Percentiles rank a stretch among this genome's conserved stretches.
phyloP scores from a whole-genome alignment of 2,888 invertebrate species.

The Phaonia tiefii region DNA sequence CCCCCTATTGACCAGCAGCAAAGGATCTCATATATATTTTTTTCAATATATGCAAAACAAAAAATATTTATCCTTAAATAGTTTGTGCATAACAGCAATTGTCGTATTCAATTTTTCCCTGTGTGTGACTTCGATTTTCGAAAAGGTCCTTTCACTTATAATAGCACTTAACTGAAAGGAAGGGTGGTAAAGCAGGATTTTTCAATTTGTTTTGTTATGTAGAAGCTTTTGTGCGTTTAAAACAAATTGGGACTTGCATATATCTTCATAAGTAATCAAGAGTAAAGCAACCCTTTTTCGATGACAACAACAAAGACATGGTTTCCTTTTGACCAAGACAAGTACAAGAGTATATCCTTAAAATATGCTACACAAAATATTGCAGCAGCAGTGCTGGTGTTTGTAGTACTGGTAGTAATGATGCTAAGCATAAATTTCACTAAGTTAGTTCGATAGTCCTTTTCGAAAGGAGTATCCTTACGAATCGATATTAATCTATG shows the following conservation, averaged over 20 bases:
- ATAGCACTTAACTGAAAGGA: not conserved
- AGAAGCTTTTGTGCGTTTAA: conserved; percentile 2
- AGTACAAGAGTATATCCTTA: not conserved
- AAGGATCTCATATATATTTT: no score
- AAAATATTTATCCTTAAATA: conserved; percentile 19
- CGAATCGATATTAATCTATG: conserved; percentile 19
- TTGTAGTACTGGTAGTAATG: not conserved
- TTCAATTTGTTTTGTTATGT: conserved; percentile 57
- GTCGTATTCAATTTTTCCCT: conserved; percentile 17
- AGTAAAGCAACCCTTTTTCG: not conserved
- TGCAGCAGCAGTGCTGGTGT: no score
- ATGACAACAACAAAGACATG: not conserved
- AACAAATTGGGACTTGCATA: conserved; percentile 59
- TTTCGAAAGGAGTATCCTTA: not conserved
- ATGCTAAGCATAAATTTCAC: not conserved
- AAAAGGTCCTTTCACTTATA: conserved; percentile 10
- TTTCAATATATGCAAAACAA: no score
- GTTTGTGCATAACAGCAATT: conserved; percentile 22
- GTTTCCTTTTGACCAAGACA: not conserved
- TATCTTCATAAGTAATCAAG: conserved; percentile 31
- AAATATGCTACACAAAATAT: conserved; percentile 26
- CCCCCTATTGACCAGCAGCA: no score
- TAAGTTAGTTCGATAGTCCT: conserved; percentile 1
- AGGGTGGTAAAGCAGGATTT: conserved; percentile 38
- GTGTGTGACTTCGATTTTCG: not conserved